Evolutionary conservation across 2,113 vertebrate genomes (phyloP).

Genomic region (Chionodraco myersi): DNA sequence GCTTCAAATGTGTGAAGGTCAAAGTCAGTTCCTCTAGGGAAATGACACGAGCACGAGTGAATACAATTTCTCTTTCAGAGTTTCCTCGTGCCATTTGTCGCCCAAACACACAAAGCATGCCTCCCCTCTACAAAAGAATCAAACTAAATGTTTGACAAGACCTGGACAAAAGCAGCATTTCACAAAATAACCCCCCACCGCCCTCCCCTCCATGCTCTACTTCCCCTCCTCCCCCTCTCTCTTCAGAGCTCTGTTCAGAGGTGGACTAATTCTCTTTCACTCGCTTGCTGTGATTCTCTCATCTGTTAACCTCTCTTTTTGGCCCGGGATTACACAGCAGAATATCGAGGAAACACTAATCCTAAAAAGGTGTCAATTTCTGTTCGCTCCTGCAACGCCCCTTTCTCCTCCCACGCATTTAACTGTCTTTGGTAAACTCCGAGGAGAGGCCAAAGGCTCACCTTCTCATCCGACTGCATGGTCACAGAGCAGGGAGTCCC

Average conservation of each 20-base stretch:
- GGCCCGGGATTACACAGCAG: slow-evolving; percentile 76
- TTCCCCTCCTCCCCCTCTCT: background rate
- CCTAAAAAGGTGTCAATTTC: slow-evolving; percentile 79
- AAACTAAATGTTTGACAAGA: slow-evolving; percentile 79
- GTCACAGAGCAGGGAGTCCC: background rate
- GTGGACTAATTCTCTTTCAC: slow-evolving; percentile 70
- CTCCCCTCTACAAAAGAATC: slow-evolving; percentile 63
- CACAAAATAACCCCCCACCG: slow-evolving; percentile 53
- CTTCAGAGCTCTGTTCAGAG: slow-evolving; percentile 53
- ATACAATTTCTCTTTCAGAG: slow-evolving; percentile 17
- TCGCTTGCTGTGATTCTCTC: slow-evolving; percentile 58
- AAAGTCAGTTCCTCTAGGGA: slow-evolving; percentile 11
- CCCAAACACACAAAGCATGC: slow-evolving; percentile 71
- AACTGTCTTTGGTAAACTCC: slow-evolving; percentile 11
- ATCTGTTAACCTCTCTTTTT: slow-evolving; percentile 76
- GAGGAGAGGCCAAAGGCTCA: slow-evolving; percentile 24
- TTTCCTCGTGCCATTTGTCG: slow-evolving; percentile 55
- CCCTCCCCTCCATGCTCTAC: slow-evolving; percentile 9
- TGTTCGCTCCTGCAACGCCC: slow-evolving; percentile 47
- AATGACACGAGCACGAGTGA: slow-evolving; percentile 15
- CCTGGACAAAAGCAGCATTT: slow-evolving; percentile 71
- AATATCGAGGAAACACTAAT: slow-evolving; percentile 82
- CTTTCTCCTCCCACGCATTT: slow-evolving; percentile 46
- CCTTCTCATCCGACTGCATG: slow-evolving; percentile 13
- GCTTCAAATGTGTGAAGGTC: slow-evolving; percentile 14